Percentiles rank a stretch among this genome's conserved stretches.
Evolutionary conservation across 2,888 invertebrate species (phyloP).

Genomic region (Pimpla rufipes): DNA sequence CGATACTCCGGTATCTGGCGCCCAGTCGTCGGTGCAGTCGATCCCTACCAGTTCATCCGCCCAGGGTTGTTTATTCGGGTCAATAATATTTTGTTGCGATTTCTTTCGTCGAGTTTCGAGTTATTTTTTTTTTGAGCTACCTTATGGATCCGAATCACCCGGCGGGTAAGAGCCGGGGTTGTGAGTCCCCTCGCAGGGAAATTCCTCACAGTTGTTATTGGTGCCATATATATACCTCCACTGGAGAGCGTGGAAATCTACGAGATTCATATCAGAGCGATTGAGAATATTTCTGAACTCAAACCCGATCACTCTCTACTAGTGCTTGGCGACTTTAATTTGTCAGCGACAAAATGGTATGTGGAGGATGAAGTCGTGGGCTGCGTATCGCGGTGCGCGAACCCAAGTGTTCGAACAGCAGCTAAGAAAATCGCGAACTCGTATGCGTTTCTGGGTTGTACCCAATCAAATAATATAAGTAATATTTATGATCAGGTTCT

Average conservation of each 20-base stretch:
- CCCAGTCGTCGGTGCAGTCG: too few species aligned
- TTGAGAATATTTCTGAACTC: neutral
- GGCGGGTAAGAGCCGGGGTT: too few species aligned
- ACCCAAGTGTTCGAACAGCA: neutral
- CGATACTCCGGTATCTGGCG: too few species aligned
- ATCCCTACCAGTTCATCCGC: too few species aligned
- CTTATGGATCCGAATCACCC: too few species aligned
- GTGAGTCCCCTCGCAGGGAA: too few species aligned
- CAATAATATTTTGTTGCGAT: too few species aligned
- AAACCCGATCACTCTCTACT: neutral
- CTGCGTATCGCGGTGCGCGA: constrained; percentile 11
- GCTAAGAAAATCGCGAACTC: neutral
- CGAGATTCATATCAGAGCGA: neutral
- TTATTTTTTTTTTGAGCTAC: too few species aligned
- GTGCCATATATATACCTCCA: neutral
- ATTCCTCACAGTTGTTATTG: too few species aligned
- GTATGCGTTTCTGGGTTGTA: constrained; percentile 1
- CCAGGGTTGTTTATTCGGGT: too few species aligned
- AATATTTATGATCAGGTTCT: neutral
- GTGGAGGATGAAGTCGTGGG: neutral
- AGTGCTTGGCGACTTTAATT: constrained; percentile 6
- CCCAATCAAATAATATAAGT: neutral
- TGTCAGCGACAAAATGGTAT: neutral
- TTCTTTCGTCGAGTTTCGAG: too few species aligned
- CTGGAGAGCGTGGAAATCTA: neutral